A percentile compares a stretch with the other conserved stretches of the same genome.
Evolutionary conservation across 2,797 vertebrate genomes (phyloP).

Genomic region (Mastacembelus armatus): DNA sequence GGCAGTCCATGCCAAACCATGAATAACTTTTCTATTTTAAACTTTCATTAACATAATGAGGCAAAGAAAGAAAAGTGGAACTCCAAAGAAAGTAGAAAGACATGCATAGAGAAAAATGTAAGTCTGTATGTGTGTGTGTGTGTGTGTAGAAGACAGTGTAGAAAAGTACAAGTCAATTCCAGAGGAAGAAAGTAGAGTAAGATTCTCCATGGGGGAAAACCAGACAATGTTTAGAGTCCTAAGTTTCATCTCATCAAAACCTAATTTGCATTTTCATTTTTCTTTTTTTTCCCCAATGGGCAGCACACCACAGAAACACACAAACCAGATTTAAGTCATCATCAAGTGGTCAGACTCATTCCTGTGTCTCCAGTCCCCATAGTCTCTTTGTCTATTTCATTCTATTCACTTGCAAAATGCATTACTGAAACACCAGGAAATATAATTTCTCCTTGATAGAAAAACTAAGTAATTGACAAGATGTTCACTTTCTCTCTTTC

Average conservation of each 20-base stretch:
- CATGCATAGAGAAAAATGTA: background rate
- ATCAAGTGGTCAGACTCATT: constrained; percentile 36
- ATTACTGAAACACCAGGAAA: constrained; percentile 16
- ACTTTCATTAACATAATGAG: background rate
- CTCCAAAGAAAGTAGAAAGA: background rate
- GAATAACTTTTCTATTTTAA: background rate
- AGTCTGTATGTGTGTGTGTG: no score
- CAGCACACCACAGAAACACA: background rate
- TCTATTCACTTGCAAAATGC: constrained; percentile 29
- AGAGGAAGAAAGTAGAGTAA: constrained; percentile 3
- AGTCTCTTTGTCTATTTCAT: constrained; percentile 26
- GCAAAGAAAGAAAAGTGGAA: background rate
- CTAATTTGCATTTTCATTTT: constrained; percentile 49
- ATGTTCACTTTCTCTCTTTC: constrained; percentile 10
- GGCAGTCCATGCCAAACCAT: background rate
- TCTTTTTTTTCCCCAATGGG: constrained; percentile 10
- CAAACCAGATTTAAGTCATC: constrained; percentile 20
- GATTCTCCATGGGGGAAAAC: constrained; percentile 7
- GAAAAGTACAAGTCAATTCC: background rate
- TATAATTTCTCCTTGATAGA: constrained; percentile 2
- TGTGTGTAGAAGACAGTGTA: no score
- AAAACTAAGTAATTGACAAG: constrained; percentile 9
- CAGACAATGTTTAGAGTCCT: constrained; percentile 14
- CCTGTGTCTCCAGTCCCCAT: constrained; percentile 11
- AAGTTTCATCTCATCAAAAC: constrained; percentile 34